Evolutionary conservation across 2,797 vertebrate genomes (phyloP), one percentile per base, ranked within the genome.

Genomic region (Benthosema pterotum): DNA sequence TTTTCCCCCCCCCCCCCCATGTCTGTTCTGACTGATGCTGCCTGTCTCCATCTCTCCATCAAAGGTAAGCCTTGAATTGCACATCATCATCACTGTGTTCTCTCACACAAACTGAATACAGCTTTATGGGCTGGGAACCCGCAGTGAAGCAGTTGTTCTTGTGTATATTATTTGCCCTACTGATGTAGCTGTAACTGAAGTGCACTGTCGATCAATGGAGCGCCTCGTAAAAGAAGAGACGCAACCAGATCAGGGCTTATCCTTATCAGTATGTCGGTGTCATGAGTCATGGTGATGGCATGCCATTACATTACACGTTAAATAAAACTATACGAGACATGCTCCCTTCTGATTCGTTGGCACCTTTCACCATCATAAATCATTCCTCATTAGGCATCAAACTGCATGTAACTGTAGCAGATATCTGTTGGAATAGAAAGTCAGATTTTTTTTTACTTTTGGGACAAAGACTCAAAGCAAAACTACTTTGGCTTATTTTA

Each of bases 11-110:
- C 61, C 83, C 77, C 85, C 74, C 58, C n/a, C 53, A 78, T 87
- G 77, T 86, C 54, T 71, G 12, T 71, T 15, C 1, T 48, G 60
- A 69, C 68, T 38, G 52, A 65, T 67, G 60, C 18, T 3, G 45
- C 62, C 50, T 47, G 3, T 80, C 78, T 57, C 50, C 63, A 67
- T 58, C 43, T 80, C 77, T 56, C 50, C 63, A 67, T 58, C 43
- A 82, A 82, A 89, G 85, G 86, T 88, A 72, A 86, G 83, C 52
- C 52, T 32, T 45, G 16, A 58, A 19, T n/a, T 49, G 62, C 66
- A 47, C 8, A 71, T 68, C 56, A 16, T n/a, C 8, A 71, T 68
- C 56, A 16, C 15, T 42, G 3, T 16, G 3, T 46, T 57, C 15
- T 58, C 28, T 52, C 52, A 6, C 2, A 17, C 45, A 59, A 55